Conservation (phyloP, 37 sponge, comb jelly and placozoan genomes). For the Hormiphora californensis region DNA sequence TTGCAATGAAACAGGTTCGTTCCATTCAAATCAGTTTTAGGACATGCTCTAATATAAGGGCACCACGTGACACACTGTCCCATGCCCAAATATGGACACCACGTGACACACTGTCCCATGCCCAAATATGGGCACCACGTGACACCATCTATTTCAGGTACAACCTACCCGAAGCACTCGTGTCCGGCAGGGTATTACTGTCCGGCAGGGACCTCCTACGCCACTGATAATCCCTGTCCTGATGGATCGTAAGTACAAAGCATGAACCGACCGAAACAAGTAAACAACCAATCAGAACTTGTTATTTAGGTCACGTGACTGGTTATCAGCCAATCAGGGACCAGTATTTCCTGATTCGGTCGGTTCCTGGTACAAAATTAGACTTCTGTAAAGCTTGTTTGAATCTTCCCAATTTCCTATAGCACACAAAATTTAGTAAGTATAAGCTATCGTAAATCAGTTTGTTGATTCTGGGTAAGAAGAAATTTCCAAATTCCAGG, state of each 20-base stretch:
- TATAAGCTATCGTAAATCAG: no score
- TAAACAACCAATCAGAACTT: no score
- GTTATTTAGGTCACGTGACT: no score
- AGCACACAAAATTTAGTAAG: no score
- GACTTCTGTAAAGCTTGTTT: neutral
- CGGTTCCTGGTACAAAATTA: neutral
- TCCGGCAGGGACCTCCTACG: conserved; percentile 24
- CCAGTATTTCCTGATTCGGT: no score
- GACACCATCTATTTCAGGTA: neutral
- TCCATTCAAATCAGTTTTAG: neutral
- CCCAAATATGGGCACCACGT: no score
- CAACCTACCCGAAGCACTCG: neutral
- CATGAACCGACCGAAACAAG: no score
- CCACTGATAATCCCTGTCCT: conserved; percentile 11
- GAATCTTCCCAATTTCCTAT: no score
- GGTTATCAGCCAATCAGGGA: no score
- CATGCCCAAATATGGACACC: neutral
- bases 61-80: neutral
- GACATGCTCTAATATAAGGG: neutral
- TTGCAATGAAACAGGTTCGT: conserved; percentile 49
- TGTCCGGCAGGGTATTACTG: conserved; percentile 60
- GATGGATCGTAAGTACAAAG: neutral
- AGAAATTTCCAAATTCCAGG: no score
- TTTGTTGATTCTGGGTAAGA: no score
- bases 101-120: neutral